Conservation (phyloP, 2,113 vertebrate genomes). For the Zeus faber region DNA sequence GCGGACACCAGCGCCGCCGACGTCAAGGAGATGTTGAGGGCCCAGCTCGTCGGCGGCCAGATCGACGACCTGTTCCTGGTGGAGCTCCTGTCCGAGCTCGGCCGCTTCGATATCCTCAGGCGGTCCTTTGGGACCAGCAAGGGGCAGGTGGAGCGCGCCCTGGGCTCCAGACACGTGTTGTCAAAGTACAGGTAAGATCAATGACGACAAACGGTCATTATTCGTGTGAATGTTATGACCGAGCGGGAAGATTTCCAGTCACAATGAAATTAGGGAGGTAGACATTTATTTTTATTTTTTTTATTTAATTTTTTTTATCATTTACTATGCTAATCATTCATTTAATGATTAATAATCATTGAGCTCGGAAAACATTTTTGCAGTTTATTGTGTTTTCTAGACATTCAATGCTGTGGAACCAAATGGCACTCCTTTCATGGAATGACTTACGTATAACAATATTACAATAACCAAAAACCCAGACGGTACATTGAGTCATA, state of each 20-base stretch:
- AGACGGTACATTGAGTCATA: too few relatives aligned
- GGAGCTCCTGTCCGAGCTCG: constrained; percentile 79
- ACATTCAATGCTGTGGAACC: too few relatives aligned
- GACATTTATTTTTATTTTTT: too few relatives aligned
- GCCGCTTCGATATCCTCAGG: constrained; percentile 84
- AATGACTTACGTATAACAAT: too few relatives aligned
- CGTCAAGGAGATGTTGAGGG: constrained; percentile 41
- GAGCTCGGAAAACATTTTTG: too few relatives aligned
- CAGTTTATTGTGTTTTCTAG: too few relatives aligned
- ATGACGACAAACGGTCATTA: too few relatives aligned
- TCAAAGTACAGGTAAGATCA: constrained; percentile 82
- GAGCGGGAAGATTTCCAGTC: too few relatives aligned
- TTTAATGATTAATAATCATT: too few relatives aligned
- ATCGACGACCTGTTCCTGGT: constrained; percentile 43
- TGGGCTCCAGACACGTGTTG: constrained; percentile 54
- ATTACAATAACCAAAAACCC: too few relatives aligned
- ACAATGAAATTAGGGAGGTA: too few relatives aligned
- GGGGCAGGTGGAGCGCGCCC: constrained; percentile 60
- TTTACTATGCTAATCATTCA: neutral
- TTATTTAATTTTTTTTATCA: neutral
- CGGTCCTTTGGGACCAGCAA: constrained; percentile 69
- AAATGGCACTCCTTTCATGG: too few relatives aligned
- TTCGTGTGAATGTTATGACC: neutral
- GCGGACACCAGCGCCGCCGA: constrained; percentile 5
- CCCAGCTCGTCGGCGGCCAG: constrained; percentile 3